Base-by-base conservation (phyloP, 2,113 vertebrate species). In the Shinisaurus crocodilurus region DNA sequence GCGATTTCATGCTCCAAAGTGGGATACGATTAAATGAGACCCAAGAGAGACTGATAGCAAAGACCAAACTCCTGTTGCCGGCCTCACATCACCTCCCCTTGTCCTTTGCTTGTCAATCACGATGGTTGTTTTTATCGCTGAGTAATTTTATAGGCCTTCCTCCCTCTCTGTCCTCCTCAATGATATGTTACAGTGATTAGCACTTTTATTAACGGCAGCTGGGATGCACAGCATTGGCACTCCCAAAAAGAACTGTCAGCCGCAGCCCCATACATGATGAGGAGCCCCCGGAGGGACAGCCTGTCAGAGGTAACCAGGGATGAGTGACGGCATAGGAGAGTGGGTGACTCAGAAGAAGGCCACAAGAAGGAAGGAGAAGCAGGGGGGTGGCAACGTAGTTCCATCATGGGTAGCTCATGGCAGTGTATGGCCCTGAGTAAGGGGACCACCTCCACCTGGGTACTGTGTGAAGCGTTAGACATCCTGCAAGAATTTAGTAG, bases 141-240 rank as follows among this genome's bases (percentile, higher is more conserved):
- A 91, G 82, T 89, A 90, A 88, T 65, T 86, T 76, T 32, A 37
- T 16, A 0, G 0, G 0, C 81, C n/a, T 60, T 18, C 63, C 37
- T 88, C 48, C 80, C 70, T 43, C 37, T 43, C 82, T 5, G 6
- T 37, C 63, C 37, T 67, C 60, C 60, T 43, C 32, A 37, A 45
- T 67, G 20, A 65, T 0, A 6, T 40, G 63, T 89, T 91, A 90
- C 75, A 91, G 70, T 15, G 80, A 88, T 93, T 83, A 88, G 82
- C 77, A 34, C 43, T 63, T 57, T 72, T 45, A 89, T 7, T 0
- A 91, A 85, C 0, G 29, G 69, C 79, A 90, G 12, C 23, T n/a
- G 60, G 77, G 72, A 84, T 84, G 67, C 34, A 2, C 5, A 0
- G 10, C 0, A 0, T 50, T 60, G 34, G 12, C 27, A 1, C 20